phyloP scores from a whole-genome alignment of 2,797 vertebrate species.

The Petrocephalus sullivani region DNA sequence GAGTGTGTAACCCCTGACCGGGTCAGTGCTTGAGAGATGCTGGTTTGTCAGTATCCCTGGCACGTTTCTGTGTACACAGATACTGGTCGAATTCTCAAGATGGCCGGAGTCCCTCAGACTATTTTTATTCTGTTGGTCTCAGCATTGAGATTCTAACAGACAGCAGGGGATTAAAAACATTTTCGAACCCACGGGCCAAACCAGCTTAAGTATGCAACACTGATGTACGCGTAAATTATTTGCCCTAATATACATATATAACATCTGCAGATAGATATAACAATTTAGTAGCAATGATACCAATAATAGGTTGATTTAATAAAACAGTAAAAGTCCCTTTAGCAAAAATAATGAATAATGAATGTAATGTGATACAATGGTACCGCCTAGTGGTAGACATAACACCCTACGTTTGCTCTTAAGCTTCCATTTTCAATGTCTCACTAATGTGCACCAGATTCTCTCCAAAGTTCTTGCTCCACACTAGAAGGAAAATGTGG shows the following conservation, averaged over 20 bases:
- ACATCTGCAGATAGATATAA: background rate
- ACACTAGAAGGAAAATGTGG: background rate
- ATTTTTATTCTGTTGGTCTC: background rate
- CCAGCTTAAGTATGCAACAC: background rate
- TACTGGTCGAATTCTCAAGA: background rate
- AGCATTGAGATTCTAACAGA: background rate
- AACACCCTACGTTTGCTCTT: background rate
- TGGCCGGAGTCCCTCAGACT: background rate
- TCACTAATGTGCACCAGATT: constrained; percentile 1
- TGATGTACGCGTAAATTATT: background rate
- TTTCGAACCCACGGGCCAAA: background rate
- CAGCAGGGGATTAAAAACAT: background rate
- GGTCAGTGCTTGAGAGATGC: background rate
- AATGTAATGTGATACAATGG: background rate
- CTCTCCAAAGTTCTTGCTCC: background rate
- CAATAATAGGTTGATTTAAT: background rate
- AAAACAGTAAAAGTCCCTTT: background rate
- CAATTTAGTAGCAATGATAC: background rate
- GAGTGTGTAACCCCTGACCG: constrained; percentile 9
- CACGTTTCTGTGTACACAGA: background rate
- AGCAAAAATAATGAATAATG: background rate
- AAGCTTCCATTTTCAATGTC: background rate
- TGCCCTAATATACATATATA: background rate
- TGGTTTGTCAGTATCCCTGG: background rate
- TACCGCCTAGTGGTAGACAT: constrained; percentile 13